These are phyloP conservation scores for Scopus umbretta DNA, from an alignment of 2,113 vertebrate species.

Conservation along the genomic window DNA sequence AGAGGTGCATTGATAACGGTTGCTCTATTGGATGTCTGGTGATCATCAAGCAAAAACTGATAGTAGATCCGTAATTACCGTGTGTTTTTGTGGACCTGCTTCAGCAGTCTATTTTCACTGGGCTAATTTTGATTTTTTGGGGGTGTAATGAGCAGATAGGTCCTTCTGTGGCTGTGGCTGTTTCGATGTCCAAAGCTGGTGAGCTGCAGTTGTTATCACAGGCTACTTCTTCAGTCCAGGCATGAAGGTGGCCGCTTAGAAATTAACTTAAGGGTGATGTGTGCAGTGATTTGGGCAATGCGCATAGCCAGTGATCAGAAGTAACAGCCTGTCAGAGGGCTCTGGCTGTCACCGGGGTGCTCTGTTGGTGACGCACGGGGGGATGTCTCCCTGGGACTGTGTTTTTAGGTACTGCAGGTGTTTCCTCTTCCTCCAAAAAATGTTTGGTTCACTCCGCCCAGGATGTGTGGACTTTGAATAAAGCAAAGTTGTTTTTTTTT, in stretches of 20 bases:
- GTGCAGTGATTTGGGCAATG: not conserved
- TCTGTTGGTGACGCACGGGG: not conserved
- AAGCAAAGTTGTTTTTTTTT: fast-evolving
- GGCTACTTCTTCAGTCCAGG: not conserved
- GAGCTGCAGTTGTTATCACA: not conserved
- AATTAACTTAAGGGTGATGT: not conserved
- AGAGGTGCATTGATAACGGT: not conserved
- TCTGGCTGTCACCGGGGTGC: not conserved
- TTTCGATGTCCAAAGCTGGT: not conserved
- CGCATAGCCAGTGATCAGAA: not conserved
- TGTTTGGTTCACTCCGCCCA: not conserved
- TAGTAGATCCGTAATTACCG: not conserved
- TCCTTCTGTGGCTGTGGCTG: not conserved
- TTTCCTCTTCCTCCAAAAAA: not conserved
- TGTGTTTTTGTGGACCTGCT: not conserved
- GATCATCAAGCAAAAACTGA: not conserved
- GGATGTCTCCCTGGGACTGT: not conserved
- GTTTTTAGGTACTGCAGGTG: not conserved
- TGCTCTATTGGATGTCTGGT: not conserved
- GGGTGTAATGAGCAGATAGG: not conserved
- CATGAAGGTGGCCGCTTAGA: not conserved
- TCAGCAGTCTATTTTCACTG: not conserved
- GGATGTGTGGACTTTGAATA: not conserved
- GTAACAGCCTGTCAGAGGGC: not conserved
- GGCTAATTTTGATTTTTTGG: not conserved